Base-by-base conservation (phyloP, 2,888 invertebrate species). In the Norana najaformis region DNA sequence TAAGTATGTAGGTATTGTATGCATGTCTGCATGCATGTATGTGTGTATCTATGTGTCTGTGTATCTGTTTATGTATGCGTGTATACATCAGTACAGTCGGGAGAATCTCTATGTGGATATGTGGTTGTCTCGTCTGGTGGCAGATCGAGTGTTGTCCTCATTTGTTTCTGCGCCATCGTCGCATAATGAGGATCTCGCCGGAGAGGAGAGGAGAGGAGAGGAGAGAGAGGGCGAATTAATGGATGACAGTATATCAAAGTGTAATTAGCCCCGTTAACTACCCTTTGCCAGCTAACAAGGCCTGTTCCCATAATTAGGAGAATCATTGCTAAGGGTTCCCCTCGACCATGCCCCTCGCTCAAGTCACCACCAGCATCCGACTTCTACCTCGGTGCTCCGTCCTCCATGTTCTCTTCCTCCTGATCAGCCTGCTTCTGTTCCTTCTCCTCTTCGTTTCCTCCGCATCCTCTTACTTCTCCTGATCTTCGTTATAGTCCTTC, bases 231-330 rank as follows among this genome's bases (percentile, higher is more conserved):
- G 30, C 69, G n/a, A n/a, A n/a, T 69, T 69, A 69, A 69, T 69
- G 69, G 69, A 69, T 69, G 69, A 69, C 69, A 13, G 30, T 69
- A n/a, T n/a, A 69, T 69, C 8, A 69, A 69, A 69, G 69, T 69
- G 69, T 69, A 69, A 69, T 69, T 69, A 69, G 69, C 69, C 69
- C 69, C 69, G 69, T 69, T 69, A 69, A 69, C 69, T 69, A 69
- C 69, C 69, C 69, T n/a, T 8, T 69, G 69, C 69, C 69, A n/a
- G 69, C n/a, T 69, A 69, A 69, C 69, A 69, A 69, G 69, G 69
- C n/a, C 30, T 69, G 69, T 69, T 69, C 69, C 69, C 69, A 69
- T 69, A 69, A 69, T 69, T 69, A 69, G 11, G 69, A 69, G 69
- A 69, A 69, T 69, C 69, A 69, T 69, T 69, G 69, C 69, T 69